Conservation (phyloP, 1,140 invertebrate genomes). For the Leucophenga varia region DNA sequence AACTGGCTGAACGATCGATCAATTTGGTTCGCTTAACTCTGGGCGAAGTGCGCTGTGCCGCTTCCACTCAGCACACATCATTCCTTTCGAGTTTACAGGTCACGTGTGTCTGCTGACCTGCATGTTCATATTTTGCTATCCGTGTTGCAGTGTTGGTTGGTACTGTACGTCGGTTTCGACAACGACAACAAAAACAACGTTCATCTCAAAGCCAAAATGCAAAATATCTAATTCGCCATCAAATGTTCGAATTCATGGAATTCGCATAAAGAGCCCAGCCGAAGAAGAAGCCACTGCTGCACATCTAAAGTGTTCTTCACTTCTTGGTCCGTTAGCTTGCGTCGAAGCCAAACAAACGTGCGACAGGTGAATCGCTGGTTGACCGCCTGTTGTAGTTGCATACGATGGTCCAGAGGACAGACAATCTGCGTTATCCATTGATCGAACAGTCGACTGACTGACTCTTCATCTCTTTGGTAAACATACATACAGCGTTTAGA, state of each 20-base stretch:
- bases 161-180: too few species aligned
- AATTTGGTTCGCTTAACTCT: constrained; percentile 41
- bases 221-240: constrained; percentile 50
- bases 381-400: constrained; percentile 47
- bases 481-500: constrained; percentile 31
- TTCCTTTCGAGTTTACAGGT: constrained; percentile 19
- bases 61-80: constrained; percentile 8
- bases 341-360: constrained; percentile 46
- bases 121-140: too few species aligned
- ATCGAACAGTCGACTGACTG: too few species aligned
- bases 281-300: too few species aligned
- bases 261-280: constrained; percentile 41
- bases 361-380: constrained; percentile 51
- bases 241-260: constrained; percentile 51
- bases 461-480: too few species aligned
- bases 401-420: constrained; percentile 27
- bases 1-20: too few species aligned
- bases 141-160: too few species aligned
- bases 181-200: constrained; percentile 10
- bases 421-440: too few species aligned
- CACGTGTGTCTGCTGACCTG: constrained; percentile 48
- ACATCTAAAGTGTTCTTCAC: too few species aligned
- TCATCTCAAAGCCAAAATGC: constrained; percentile 33
- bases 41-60: neutral
- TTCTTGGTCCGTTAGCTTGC: constrained; percentile 14